These are phyloP conservation scores for Scortum barcoo DNA, from an alignment of 2,113 vertebrate species.

Conservation along the genomic window DNA sequence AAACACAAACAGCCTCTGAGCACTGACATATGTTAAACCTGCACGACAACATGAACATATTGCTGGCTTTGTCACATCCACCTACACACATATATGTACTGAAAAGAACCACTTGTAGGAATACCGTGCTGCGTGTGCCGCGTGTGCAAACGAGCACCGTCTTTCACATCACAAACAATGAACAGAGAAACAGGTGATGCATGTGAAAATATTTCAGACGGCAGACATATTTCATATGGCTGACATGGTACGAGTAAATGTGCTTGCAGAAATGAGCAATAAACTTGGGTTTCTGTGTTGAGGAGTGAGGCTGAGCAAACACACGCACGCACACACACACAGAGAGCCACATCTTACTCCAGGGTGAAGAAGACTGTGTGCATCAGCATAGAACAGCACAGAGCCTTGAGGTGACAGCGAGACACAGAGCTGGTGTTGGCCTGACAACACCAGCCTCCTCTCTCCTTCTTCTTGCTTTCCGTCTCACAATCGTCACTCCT, in stretches of 20 bases:
- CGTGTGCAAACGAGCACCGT: neutral
- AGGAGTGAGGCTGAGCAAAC: neutral
- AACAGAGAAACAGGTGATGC: neutral
- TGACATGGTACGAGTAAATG: slow-evolving; percentile 8
- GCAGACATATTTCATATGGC: neutral
- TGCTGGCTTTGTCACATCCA: slow-evolving; percentile 67
- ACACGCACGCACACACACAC: slow-evolving; percentile 22
- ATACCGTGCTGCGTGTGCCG: neutral
- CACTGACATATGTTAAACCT: slow-evolving; percentile 46
- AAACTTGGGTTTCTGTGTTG: slow-evolving; percentile 4
- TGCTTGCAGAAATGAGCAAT: slow-evolving; percentile 3
- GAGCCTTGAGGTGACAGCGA: slow-evolving; percentile 66
- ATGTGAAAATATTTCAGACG: neutral
- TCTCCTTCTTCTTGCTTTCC: neutral
- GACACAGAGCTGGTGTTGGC: slow-evolving; percentile 63
- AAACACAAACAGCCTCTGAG: slow-evolving; percentile 17
- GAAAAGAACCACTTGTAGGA: slow-evolving; percentile 32
- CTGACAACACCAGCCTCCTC: slow-evolving; percentile 60
- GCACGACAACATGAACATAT: slow-evolving; percentile 46
- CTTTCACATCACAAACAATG: neutral
- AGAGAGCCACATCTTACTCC: slow-evolving; percentile 36
- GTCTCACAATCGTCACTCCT: neutral
- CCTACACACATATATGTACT: slow-evolving; percentile 45
- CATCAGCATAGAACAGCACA: slow-evolving; percentile 59
- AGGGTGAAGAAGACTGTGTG: slow-evolving; percentile 49